A percentile compares a stretch with the other conserved stretches of the same genome.
These are phyloP conservation scores for Oasisia sp. DNA, from an alignment of 2,888 invertebrate species.

Conservation along the genomic window DNA sequence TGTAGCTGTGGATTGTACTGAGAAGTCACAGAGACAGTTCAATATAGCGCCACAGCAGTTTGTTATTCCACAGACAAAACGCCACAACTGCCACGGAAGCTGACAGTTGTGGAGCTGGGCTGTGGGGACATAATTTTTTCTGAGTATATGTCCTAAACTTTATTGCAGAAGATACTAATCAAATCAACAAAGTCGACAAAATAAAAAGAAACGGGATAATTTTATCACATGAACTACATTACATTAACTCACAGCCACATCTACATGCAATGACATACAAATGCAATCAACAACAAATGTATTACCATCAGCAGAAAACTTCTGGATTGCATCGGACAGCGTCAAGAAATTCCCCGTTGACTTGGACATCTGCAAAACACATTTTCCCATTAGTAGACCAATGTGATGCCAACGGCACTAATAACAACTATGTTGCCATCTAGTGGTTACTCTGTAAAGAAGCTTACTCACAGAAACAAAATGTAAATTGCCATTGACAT, in stretches of 20 bases:
- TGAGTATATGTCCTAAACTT: not conserved
- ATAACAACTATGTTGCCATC: no score
- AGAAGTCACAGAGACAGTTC: no score
- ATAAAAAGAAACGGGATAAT: not conserved
- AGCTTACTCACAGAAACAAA: no score
- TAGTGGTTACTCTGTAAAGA: no score
- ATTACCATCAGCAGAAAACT: constrained; percentile 93
- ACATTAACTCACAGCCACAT: not conserved
- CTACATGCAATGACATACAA: not conserved
- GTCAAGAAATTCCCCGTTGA: constrained; percentile 99
- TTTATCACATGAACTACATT: not conserved
- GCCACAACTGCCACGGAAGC: not conserved
- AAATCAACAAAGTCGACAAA: not conserved
- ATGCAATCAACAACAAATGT: not conserved
- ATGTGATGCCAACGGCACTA: not conserved
- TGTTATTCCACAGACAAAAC: no score
- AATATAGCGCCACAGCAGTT: no score
- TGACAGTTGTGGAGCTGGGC: constrained; percentile 3
- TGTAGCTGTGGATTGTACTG: not conserved
- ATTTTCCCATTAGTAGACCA: not conserved
- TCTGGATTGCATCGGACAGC: constrained; percentile 85
- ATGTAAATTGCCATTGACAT: no score
- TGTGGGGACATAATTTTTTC: not conserved
- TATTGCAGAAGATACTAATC: not conserved
- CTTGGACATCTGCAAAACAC: constrained; percentile 86